Evolutionary conservation across 1,140 invertebrate genomes (phyloP).

Genomic region (Teleogryllus occipitalis): DNA sequence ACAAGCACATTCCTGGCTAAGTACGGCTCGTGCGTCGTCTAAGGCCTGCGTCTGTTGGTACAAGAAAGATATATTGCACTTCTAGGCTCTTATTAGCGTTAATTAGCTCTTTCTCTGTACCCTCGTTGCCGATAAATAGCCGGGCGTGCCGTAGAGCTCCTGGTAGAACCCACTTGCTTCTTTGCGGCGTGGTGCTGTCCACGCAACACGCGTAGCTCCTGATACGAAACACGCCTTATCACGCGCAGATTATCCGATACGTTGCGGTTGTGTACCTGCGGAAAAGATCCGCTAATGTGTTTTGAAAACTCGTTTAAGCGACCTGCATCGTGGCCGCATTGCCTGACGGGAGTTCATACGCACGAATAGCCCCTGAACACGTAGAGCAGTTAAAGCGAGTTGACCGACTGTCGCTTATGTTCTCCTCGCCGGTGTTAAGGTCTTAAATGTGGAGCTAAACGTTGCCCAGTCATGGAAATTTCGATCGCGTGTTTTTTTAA

Average conservation of each 20-base stretch:
- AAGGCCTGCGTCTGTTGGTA: not conserved
- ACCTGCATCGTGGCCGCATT: not conserved
- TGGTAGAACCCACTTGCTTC: too few relatives aligned
- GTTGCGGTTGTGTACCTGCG: not conserved
- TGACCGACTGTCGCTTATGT: not conserved
- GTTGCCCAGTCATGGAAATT: too few relatives aligned
- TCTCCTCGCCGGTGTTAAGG: not conserved
- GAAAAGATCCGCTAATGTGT: not conserved
- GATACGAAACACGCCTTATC: not conserved
- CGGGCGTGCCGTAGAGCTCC: too few relatives aligned
- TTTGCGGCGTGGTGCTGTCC: not conserved
- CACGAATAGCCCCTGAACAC: not conserved
- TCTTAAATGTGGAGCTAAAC: too few relatives aligned
- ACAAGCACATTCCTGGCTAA: not conserved
- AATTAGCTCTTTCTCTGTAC: not conserved
- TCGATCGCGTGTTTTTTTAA: too few relatives aligned
- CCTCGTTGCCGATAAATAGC: too few relatives aligned
- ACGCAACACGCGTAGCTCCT: not conserved
- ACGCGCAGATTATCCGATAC: not conserved
- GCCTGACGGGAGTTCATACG: not conserved
- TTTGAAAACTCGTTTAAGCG: not conserved
- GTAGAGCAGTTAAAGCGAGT: not conserved
- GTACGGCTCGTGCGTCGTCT: not conserved
- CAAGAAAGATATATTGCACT: not conserved
- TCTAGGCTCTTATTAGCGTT: too few relatives aligned